A percentile compares a stretch with the other conserved stretches of the same genome.
phyloP scores from a whole-genome alignment of 2,797 vertebrate species.

The Smutsia gigantea region DNA sequence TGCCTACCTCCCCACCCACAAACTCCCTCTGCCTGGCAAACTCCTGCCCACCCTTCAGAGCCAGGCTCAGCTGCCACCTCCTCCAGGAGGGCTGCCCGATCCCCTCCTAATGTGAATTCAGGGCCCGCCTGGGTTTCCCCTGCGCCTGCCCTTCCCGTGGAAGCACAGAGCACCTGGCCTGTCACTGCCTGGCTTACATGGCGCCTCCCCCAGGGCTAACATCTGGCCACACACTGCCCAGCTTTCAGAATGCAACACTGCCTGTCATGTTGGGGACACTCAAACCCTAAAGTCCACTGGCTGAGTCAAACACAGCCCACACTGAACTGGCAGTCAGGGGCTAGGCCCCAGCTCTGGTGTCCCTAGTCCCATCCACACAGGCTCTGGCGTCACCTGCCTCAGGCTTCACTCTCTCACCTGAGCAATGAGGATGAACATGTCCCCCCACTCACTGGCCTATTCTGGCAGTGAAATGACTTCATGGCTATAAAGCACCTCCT shows the following conservation, averaged over 20 bases:
- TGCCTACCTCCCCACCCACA: neutral
- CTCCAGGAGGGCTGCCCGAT: neutral
- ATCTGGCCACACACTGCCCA: neutral
- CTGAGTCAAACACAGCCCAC: neutral
- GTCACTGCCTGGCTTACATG: fast-evolving
- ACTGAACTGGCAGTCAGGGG: fast-evolving
- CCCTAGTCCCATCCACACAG: fast-evolving
- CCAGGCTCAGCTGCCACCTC: neutral
- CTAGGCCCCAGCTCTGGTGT: neutral
- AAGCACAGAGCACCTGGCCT: neutral
- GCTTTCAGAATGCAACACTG: neutral
- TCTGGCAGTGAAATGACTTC: neutral
- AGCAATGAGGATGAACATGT: fast-evolving
- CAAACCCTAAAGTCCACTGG: fast-evolving
- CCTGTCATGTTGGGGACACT: neutral
- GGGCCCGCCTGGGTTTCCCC: neutral
- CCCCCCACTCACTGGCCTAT: fast-evolving
- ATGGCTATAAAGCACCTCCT: neutral
- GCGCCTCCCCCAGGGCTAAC: neutral
- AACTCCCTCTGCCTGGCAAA: neutral
- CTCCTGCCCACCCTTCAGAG: neutral
- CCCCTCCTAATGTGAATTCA: neutral
- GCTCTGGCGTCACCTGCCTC: neutral
- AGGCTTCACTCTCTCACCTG: neutral
- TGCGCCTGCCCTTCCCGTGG: neutral